Base-by-base conservation (phyloP, 2,888 invertebrate genomes). In the Harpagoxenus sublaevis region DNA sequence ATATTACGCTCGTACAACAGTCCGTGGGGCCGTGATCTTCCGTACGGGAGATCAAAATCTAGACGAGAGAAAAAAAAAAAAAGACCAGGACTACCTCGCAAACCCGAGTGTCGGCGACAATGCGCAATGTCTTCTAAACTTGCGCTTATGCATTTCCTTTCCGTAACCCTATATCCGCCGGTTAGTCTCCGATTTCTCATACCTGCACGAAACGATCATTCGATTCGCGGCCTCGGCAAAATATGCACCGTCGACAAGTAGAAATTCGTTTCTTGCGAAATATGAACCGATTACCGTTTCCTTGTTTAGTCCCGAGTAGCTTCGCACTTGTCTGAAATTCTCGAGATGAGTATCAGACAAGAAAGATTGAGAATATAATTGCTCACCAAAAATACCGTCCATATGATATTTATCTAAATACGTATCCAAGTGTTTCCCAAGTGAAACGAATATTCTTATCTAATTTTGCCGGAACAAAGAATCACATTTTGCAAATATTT, bases 101-200 rank as follows among this genome's bases (percentile, higher is more conserved):
- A 68, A 66, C 8, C 10, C 23, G 8, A 8, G 31, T 15, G n/a
- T 23, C 60, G 48, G 3, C 65, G 5, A 57, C 57, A 71, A 23
- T 51, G 12, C 35, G 31, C 5, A 57, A 39, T 45, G 39, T 42
- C 71, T 42, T 18, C 35, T 42, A 62, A 82, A 57, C 53, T 31
- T 60, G 45, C 48, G 73, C 83, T 84, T 57, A 81, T 74, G 66
- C 70, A 45, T 89, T 89, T 91, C 87, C 85, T 88, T 68, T 88
- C 63, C 73, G 94, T 93, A 94, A 94, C 77, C 85, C 45, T 90
- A 94, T 88, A 92, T 91, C 89, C 77, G 83, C 85, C 45, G 88
- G 92, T 91, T 93, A 91, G 92, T 92, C 92, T 94, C 93, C 71
- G 73, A 88, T 93, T 93, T 92, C 93, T 91, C 84, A 84, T 86